A percentile compares a stretch with the other conserved stretches of the same genome.
Conservation (phyloP, 2,113 vertebrate species). For the Procavia capensis region DNA sequence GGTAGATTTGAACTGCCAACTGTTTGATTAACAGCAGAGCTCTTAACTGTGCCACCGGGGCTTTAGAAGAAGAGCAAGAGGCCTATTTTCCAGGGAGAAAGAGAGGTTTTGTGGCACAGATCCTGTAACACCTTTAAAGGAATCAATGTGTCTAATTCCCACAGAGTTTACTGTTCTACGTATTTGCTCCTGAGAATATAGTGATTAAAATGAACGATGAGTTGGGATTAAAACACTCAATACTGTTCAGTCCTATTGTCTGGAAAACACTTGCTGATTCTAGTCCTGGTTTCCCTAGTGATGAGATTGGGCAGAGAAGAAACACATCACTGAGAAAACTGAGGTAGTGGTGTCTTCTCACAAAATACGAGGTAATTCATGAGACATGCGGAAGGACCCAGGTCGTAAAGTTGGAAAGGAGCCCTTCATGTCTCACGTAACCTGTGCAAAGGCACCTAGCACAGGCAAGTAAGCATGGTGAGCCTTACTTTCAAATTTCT, state of each 20-base stretch:
- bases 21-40: no score
- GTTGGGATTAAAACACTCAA: neutral
- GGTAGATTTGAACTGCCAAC: no score
- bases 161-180: neutral
- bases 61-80: neutral
- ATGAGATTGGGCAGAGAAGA: neutral
- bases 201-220: conserved; percentile 33
- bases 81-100: neutral
- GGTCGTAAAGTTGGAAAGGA: neutral
- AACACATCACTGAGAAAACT: accelerated
- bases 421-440: neutral
- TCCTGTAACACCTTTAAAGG: neutral
- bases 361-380: neutral
- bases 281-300: accelerated
- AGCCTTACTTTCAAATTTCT: neutral
- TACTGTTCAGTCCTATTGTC: neutral
- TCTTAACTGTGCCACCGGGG: no score
- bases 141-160: neutral
- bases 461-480: neutral
- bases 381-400: neutral
- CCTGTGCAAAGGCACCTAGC: neutral
- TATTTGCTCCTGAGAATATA: neutral
- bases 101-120: neutral
- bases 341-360: neutral
- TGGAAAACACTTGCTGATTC: neutral